Percentiles rank a stretch among this genome's conserved stretches.
Evolutionary conservation across 2,888 invertebrate genomes (phyloP).

Genomic region (Labia minor): DNA sequence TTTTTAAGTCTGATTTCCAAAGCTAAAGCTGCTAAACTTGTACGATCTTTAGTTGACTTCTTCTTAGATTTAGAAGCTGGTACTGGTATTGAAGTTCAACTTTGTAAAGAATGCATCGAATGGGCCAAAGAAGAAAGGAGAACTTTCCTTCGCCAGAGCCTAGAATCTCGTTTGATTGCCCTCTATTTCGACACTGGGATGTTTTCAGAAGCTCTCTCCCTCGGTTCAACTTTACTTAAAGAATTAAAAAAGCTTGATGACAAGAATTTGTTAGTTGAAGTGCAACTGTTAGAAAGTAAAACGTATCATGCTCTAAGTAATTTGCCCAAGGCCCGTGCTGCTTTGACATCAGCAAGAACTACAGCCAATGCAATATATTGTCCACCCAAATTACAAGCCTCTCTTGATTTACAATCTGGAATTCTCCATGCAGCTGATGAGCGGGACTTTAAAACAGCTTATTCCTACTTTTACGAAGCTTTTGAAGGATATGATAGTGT

Average conservation of each 20-base stretch:
- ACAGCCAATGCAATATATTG: slow-evolving; percentile 99
- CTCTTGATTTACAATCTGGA: slow-evolving; percentile 93
- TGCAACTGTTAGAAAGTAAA: slow-evolving; percentile 95
- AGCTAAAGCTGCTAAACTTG: slow-evolving; percentile 97
- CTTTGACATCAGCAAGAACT: slow-evolving; percentile 95
- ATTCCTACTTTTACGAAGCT: slow-evolving; percentile 98
- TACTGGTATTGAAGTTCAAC: slow-evolving; percentile 82
- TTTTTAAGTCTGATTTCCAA: slow-evolving; percentile 93
- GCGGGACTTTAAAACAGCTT: slow-evolving; percentile 98
- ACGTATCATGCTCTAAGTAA: slow-evolving; percentile 96
- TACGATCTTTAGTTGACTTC: slow-evolving; percentile 91
- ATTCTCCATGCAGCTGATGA: slow-evolving; percentile 99
- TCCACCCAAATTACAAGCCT: slow-evolving; percentile 96
- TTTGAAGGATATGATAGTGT: slow-evolving; percentile 98
- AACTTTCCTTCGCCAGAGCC: slow-evolving; percentile 89
- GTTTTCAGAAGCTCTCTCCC: slow-evolving; percentile 72
- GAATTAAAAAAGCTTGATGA: slow-evolving; percentile 99
- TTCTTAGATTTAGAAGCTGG: slow-evolving; percentile 95
- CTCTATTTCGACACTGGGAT: slow-evolving; percentile 87
- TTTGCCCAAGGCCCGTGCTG: slow-evolving; percentile 90
- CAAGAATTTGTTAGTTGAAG: slow-evolving; percentile 96
- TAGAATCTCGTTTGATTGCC: slow-evolving; percentile 90
- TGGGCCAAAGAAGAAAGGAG: slow-evolving; percentile 98
- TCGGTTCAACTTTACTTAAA: slow-evolving; percentile 76
- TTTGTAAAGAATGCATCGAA: slow-evolving; percentile 96